A percentile compares a stretch with the other conserved stretches of the same genome.
These are phyloP conservation scores for Damaliscus lunatus DNA, from an alignment of 2,113 vertebrate genomes.

Conservation along the genomic window DNA sequence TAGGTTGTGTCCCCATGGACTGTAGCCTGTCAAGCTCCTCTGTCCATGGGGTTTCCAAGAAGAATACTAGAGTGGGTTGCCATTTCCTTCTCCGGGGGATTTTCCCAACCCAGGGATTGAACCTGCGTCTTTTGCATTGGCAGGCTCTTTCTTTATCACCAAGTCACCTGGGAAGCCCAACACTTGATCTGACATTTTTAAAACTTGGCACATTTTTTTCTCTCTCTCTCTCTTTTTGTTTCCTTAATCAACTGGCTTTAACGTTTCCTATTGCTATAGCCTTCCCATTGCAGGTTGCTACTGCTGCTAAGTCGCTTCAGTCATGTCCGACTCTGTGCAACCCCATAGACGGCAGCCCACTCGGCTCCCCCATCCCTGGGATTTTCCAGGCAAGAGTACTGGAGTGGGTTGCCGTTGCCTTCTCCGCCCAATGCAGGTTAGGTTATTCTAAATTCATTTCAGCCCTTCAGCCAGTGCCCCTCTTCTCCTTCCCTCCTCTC, in stretches of 20 bases:
- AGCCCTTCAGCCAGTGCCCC: background rate
- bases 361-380: too few species aligned
- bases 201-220: background rate
- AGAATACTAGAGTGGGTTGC: background rate
- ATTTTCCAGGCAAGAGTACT: too few species aligned
- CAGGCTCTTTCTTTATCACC: background rate
- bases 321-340: too few species aligned
- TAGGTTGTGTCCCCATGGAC: background rate
- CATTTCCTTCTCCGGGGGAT: background rate
- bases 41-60: background rate
- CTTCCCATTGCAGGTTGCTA: background rate
- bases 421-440: background rate
- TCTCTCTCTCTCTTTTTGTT: background rate
- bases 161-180: background rate
- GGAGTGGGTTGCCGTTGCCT: background rate
- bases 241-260: background rate
- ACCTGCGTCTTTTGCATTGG: background rate
- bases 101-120: background rate
- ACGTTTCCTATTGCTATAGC: background rate
- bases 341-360: too few species aligned
- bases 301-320: too few species aligned
- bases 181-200: background rate
- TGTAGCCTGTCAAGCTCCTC: background rate
- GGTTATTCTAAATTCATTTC: background rate
- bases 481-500: too few species aligned